Evolutionary conservation across 2,888 invertebrate species (phyloP).

Genomic region (Drosophila tanythrix): DNA sequence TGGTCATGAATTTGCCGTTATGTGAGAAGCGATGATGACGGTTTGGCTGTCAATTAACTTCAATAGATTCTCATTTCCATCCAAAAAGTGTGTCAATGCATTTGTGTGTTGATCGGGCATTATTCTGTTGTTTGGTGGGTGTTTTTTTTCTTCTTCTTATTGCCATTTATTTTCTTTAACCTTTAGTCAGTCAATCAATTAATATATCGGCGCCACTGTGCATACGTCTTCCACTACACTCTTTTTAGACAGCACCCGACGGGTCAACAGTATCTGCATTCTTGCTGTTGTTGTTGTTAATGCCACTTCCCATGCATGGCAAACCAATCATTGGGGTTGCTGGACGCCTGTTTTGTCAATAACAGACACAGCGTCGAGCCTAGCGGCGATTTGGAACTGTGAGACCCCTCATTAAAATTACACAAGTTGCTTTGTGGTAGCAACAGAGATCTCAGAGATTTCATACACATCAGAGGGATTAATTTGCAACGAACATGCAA

Average conservation of each 20-base stretch:
- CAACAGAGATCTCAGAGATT: constrained; percentile 16
- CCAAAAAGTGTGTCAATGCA: constrained; percentile 67
- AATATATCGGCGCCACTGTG: constrained; percentile 52
- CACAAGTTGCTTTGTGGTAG: constrained; percentile 50
- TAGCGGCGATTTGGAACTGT: constrained; percentile 45
- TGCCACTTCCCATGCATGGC: constrained; percentile 11
- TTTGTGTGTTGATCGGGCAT: constrained; percentile 33
- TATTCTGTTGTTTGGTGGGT: constrained; percentile 66
- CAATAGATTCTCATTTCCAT: constrained; percentile 41
- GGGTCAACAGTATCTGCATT: constrained; percentile 52
- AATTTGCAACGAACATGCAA: constrained; percentile 79
- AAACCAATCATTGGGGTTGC: constrained; percentile 30
- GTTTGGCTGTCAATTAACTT: constrained; percentile 54
- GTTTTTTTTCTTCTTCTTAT: constrained; percentile 6
- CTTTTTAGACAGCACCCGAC: constrained; percentile 38
- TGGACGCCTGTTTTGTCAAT: constrained; percentile 2
- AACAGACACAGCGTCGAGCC: constrained; percentile 36
- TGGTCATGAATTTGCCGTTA: constrained; percentile 74
- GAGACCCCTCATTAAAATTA: constrained; percentile 74
- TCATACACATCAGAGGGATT: constrained; percentile 46
- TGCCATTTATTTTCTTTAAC: not conserved
- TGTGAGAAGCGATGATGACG: constrained; percentile 56
- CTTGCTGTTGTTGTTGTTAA: not conserved
- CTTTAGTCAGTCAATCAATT: constrained; percentile 60
- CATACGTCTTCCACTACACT: not conserved